Base-by-base conservation (phyloP, 2,113 vertebrate species). In the Ardeotis arabs region DNA sequence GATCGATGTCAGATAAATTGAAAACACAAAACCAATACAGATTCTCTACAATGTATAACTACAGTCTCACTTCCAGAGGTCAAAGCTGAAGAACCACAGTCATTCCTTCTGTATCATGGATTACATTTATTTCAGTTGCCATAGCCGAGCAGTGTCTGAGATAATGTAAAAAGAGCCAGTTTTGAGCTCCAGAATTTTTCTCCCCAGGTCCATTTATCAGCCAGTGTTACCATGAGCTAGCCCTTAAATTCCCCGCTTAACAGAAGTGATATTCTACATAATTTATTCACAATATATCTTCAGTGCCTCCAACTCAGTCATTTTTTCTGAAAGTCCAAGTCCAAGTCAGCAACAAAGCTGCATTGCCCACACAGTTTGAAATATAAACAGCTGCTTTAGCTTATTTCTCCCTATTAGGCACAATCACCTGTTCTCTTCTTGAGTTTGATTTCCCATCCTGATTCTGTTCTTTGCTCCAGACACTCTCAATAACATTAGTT, bases 401-500 rank as follows among this genome's bases (percentile, higher is more conserved):
- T 92, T 78, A 41, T 59, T 83, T 86, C 63, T 73, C 28, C 17
- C 49, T 45, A 70, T 35, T 35, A 73, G 75, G 68, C 81, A 77
- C 82, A 96, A 84, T 47, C 41, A 41, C 53, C 67, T 95, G 53
- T 66, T 87, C 31, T 95, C 41, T 77, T 81, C 53, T 95, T 75
- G 75, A 87, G 59, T 62, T 62, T 35, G 27, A 62, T 29, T 83
- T 83, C 76, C 78, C 88, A 95, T 76, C 59, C 44, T 50, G 47
- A 94, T 89, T 93, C 69, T 73, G 53, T 83, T 93, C 86, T 81
- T 78, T 75, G 39, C 67, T 84, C 37, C 82, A 82, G 56, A 84
- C 24, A 33, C n/a, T 88, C 83, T 84, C 76, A 89, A 33, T 84
- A 69, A 53, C 91, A 84, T 69, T 69, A 94, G 44, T 81, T 29